These are phyloP conservation scores for Ptychodera flava DNA, from an alignment of 35 echinoderm and acorn worm species.

Conservation along the genomic window DNA sequence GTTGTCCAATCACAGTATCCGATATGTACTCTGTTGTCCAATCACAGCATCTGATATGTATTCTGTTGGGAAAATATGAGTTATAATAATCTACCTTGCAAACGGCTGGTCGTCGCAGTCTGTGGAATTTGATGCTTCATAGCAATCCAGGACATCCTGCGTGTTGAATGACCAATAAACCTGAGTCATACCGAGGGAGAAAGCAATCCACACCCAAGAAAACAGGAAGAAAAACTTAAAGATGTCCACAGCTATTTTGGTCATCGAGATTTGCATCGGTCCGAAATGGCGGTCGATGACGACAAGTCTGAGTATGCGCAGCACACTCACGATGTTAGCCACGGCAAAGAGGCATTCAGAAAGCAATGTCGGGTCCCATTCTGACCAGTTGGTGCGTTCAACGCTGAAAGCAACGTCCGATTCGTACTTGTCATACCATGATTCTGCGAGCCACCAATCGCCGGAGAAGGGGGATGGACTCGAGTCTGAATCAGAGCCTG, in stretches of 20 bases:
- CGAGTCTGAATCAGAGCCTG: neutral
- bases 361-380: neutral
- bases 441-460: neutral
- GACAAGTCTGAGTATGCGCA: neutral
- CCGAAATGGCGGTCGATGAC: neutral
- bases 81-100: neutral
- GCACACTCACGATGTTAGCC: neutral
- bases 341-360: neutral
- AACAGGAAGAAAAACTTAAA: slow-evolving; percentile 5
- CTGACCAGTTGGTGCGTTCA: neutral
- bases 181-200: slow-evolving; percentile 17
- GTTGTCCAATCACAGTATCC: too few relatives aligned
- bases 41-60: too few relatives aligned
- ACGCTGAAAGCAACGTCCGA: neutral
- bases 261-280: slow-evolving; percentile 11
- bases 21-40: too few relatives aligned
- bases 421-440: neutral
- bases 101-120: neutral
- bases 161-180: slow-evolving; percentile 7
- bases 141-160: neutral
- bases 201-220: slow-evolving; percentile 13
- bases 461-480: neutral
- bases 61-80: too few relatives aligned
- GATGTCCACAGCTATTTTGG: neutral
- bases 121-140: neutral